A percentile compares a stretch with the other conserved stretches of the same genome.
phyloP scores from a whole-genome alignment of 2,888 invertebrate species.

The Chouioia cunea region DNA sequence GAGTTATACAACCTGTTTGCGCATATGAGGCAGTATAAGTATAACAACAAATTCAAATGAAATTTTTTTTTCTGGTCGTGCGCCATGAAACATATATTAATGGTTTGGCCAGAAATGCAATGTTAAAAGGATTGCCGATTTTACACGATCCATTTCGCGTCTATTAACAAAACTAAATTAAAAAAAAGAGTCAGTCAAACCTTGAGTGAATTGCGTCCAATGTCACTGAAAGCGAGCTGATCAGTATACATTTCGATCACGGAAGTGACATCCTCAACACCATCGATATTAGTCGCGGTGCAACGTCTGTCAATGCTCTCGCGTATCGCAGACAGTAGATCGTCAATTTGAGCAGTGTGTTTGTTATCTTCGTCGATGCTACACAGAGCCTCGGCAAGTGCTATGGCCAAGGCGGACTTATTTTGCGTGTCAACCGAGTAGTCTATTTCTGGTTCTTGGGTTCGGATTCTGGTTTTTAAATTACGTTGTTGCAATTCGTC shows the following conservation, averaged over 20 bases:
- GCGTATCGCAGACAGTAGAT: conserved; percentile 70
- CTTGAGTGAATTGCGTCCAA: conserved; percentile 65
- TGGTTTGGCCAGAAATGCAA: no score
- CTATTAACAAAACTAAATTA: not conserved
- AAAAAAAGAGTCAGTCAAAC: conserved; percentile 63
- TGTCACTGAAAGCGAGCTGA: conserved; percentile 62
- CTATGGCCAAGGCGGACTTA: conserved; percentile 70
- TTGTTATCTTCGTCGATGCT: conserved; percentile 85
- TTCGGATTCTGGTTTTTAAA: not conserved
- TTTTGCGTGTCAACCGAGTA: conserved; percentile 54
- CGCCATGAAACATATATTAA: no score
- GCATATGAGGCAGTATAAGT: no score
- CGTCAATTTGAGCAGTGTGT: conserved; percentile 80
- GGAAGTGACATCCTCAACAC: conserved; percentile 53
- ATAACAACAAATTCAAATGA: no score
- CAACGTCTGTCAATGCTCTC: conserved; percentile 50
- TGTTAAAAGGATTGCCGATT: not conserved
- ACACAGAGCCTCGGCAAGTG: conserved; percentile 83
- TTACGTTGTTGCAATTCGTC: not conserved
- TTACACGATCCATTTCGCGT: not conserved
- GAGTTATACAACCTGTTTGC: no score
- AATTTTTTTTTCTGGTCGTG: no score
- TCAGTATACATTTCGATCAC: conserved; percentile 64
- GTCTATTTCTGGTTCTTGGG: conserved; percentile 9
- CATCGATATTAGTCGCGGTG: conserved; percentile 14